Evolutionary conservation across 1,140 invertebrate species (phyloP).

Genomic region (Drosophila lacteicornis): DNA sequence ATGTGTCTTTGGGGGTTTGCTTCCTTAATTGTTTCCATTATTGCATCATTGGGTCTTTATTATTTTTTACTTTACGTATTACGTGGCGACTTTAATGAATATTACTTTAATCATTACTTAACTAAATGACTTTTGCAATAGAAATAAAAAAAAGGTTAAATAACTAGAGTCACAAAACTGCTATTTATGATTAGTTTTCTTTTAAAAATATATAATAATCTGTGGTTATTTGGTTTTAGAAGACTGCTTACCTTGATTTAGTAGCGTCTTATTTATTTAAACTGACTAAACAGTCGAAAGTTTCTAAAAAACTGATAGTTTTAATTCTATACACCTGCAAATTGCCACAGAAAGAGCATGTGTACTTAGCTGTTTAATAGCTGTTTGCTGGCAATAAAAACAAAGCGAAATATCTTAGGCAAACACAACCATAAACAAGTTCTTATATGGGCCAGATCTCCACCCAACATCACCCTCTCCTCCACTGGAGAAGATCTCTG

Average conservation of each 20-base stretch:
- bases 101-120: constrained; percentile 13
- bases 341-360: neutral
- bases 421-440: constrained; percentile 41
- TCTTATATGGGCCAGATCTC: constrained; percentile 25
- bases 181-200: too few species aligned
- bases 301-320: neutral
- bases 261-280: neutral
- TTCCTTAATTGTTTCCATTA: constrained; percentile 2
- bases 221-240: too few species aligned
- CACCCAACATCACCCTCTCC: constrained; percentile 11
- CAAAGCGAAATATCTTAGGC: constrained; percentile 12
- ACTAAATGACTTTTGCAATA: constrained; percentile 32
- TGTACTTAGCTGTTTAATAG: constrained; percentile 31
- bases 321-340: neutral
- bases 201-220: too few species aligned
- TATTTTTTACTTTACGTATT: constrained; percentile 1
- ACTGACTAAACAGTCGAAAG: neutral
- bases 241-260: neutral
- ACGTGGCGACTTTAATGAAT: constrained; percentile 15
- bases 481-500: neutral
- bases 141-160: neutral
- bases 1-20: neutral
- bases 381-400: constrained; percentile 14
- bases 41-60: constrained; percentile 1
- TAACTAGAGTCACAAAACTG: neutral